Conservation (phyloP, 2,797 vertebrate species). For the Furcifer pardalis region DNA sequence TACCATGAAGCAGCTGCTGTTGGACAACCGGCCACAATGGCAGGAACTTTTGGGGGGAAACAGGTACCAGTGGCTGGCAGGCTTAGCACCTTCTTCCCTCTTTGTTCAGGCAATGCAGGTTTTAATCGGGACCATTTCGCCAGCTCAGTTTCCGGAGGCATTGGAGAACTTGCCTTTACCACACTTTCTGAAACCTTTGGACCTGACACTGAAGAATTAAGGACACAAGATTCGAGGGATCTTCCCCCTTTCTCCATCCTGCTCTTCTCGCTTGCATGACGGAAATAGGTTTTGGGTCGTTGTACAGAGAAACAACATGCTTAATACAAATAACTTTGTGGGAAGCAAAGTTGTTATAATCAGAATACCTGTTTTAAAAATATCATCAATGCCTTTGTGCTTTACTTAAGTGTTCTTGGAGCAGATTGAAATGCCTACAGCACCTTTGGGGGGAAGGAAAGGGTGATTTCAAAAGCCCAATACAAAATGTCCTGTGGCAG, state of each 20-base stretch:
- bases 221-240: constrained; percentile 1
- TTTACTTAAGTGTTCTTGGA: constrained; percentile 62
- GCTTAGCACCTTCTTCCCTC: constrained; percentile 83
- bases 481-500: no score
- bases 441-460: constrained; percentile 28
- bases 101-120: constrained; percentile 87
- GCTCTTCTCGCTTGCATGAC: constrained; percentile 32
- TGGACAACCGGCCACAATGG: constrained; percentile 80
- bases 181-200: constrained; percentile 85
- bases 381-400: constrained; percentile 62
- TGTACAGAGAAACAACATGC: constrained; percentile 25
- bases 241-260: neutral
- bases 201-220: constrained; percentile 79
- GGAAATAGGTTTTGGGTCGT: constrained; percentile 46
- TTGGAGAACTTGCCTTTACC: constrained; percentile 85
- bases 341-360: constrained; percentile 42
- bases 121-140: constrained; percentile 82
- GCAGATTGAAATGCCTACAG: constrained; percentile 32
- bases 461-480: no score
- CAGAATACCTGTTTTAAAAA: constrained; percentile 61
- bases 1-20: constrained; percentile 72
- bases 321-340: constrained; percentile 38
- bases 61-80: constrained; percentile 85
- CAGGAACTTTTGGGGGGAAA: constrained; percentile 82
- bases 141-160: constrained; percentile 80